Conservation (phyloP, 1,140 invertebrate genomes). For the Cyclargus thomasi region DNA sequence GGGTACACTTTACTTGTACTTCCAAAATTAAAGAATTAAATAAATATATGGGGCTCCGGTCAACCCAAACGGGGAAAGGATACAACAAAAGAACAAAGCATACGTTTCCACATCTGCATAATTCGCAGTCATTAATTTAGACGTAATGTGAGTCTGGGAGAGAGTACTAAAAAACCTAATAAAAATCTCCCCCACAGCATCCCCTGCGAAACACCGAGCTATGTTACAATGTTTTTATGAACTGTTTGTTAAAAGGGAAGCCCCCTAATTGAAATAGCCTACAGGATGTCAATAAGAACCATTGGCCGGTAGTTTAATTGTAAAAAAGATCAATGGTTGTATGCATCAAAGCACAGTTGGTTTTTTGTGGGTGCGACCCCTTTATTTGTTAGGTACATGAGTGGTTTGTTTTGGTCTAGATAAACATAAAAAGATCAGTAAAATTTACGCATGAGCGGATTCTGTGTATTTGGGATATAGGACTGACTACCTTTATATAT, state of each 20-base stretch:
- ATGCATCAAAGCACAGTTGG: not conserved
- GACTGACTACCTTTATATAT: no score
- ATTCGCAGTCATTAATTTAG: not conserved
- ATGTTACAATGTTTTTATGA: slow-evolving; percentile 1
- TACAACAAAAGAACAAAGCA: not conserved
- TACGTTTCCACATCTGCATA: not conserved
- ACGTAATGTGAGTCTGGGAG: not conserved
- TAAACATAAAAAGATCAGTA: no score
- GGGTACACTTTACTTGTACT: no score
- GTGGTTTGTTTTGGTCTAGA: no score
- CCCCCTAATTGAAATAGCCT: not conserved
- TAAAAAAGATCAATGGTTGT: not conserved
- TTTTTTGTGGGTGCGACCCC: not conserved
- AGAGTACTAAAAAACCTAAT: slow-evolving; percentile 1
- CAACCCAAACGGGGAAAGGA: no score
- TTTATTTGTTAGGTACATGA: not conserved
- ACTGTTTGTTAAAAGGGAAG: not conserved
- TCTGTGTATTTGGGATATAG: no score
- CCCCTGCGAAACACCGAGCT: not conserved
- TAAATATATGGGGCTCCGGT: no score
- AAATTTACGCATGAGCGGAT: no score
- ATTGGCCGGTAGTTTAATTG: not conserved
- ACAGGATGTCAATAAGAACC: not conserved
- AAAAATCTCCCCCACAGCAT: not conserved
- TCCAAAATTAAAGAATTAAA: no score